phyloP scores from a whole-genome alignment of 2,888 invertebrate genomes.

The Drosophila infuscata region DNA sequence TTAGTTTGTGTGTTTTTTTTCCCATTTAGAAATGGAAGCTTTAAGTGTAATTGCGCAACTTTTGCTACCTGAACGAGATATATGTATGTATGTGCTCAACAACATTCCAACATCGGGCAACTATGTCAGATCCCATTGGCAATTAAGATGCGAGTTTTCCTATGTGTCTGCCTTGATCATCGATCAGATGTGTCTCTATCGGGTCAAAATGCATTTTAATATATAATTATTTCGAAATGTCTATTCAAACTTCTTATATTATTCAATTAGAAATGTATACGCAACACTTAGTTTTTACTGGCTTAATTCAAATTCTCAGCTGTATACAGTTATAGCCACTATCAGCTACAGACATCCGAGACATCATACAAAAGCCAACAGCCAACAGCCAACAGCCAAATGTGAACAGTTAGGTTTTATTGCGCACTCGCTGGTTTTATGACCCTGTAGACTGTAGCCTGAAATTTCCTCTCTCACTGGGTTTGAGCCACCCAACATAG shows the following conservation, averaged over 20 bases:
- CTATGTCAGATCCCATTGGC: not conserved
- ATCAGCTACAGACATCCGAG: not conserved
- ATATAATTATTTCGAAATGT: too few relatives aligned
- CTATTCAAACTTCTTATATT: not conserved
- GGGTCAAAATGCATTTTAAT: too few relatives aligned
- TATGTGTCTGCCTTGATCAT: not conserved
- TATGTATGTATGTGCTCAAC: not conserved
- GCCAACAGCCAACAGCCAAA: constrained; percentile 60
- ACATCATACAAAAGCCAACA: constrained; percentile 27
- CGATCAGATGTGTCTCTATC: too few relatives aligned
- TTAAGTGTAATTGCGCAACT: not conserved
- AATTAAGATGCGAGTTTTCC: not conserved
- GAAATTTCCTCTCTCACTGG: constrained; percentile 8
- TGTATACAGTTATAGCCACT: not conserved
- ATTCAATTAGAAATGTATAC: not conserved
- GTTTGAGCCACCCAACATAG: not conserved
- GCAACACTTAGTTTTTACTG: not conserved
- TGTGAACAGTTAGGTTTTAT: constrained; percentile 70
- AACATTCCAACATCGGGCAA: not conserved
- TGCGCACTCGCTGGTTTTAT: constrained; percentile 67
- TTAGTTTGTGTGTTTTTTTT: not conserved
- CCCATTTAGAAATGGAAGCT: not conserved
- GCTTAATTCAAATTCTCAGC: not conserved
- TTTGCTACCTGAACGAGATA: not conserved
- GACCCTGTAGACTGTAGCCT: constrained; percentile 60